Evolutionary conservation across 2,888 invertebrate species (phyloP).

Genomic region (Pegoplata infirma): DNA sequence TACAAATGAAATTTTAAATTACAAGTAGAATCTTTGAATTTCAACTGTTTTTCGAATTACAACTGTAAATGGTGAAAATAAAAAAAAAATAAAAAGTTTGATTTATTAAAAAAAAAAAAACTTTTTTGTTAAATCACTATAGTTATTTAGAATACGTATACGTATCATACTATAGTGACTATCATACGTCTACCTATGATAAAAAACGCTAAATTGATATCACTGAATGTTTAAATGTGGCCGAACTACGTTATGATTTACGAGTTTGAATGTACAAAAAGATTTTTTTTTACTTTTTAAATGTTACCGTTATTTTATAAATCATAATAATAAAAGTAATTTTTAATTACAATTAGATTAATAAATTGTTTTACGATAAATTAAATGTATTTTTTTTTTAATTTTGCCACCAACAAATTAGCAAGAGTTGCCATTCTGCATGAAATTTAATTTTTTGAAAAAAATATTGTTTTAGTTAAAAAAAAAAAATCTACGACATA

Average conservation of each 20-base stretch:
- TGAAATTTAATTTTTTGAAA: conserved; percentile 38
- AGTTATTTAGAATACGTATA: too few species aligned
- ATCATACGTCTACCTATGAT: too few species aligned
- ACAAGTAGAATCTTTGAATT: too few species aligned
- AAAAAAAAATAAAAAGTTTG: too few species aligned
- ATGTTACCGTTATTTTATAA: too few species aligned
- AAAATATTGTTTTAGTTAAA: conserved; percentile 6
- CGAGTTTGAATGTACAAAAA: not conserved
- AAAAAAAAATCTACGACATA: conserved; percentile 15
- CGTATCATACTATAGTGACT: too few species aligned
- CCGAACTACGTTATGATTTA: not conserved
- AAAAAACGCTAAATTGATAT: not conserved
- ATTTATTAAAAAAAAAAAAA: too few species aligned
- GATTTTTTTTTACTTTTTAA: not conserved
- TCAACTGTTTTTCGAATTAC: too few species aligned
- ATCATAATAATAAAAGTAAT: not conserved
- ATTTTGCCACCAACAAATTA: not conserved
- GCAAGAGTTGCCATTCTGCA: conserved; percentile 37
- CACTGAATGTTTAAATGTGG: not conserved
- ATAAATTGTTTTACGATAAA: not conserved
- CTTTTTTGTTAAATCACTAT: too few species aligned
- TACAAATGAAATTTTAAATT: too few species aligned
- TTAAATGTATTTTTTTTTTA: not conserved
- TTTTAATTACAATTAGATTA: not conserved
- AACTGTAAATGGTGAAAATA: too few species aligned